A percentile compares a stretch with the other conserved stretches of the same genome.
phyloP scores from a whole-genome alignment of 2,888 invertebrate species.

The Dynastes tityus region DNA sequence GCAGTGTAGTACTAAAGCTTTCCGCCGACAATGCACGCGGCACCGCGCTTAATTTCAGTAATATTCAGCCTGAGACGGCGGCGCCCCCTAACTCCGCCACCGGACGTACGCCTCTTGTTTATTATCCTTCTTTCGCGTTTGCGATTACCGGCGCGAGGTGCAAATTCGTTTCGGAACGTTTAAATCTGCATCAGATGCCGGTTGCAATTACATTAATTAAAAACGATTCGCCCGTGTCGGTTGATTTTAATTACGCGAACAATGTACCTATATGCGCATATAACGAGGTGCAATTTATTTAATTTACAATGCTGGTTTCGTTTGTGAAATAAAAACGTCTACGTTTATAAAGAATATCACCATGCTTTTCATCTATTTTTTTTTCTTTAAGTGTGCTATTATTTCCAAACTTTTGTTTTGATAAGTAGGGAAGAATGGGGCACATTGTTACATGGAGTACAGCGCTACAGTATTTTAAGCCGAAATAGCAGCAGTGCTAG shows the following conservation, averaged over 20 bases:
- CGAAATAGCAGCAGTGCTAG: too few species aligned
- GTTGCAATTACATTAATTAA: constrained; percentile 25
- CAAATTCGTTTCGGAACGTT: constrained; percentile 10
- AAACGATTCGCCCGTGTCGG: not conserved
- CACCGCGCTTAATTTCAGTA: constrained; percentile 25
- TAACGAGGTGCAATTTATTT: too few species aligned
- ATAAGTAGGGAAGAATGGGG: too few species aligned
- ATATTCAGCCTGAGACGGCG: constrained; percentile 5
- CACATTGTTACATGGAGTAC: too few species aligned
- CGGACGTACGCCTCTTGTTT: constrained; percentile 5
- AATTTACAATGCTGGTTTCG: too few species aligned
- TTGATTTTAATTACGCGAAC: constrained; percentile 9
- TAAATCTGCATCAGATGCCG: constrained; percentile 1
- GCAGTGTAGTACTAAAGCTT: not conserved
- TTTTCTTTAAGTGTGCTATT: too few species aligned
- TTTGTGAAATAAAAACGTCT: too few species aligned
- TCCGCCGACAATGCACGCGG: not conserved
- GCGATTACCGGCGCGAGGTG: not conserved
- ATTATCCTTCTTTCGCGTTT: constrained; percentile 20
- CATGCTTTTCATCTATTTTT: too few species aligned
- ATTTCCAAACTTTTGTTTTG: too few species aligned
- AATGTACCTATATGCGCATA: too few species aligned
- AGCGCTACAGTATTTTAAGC: too few species aligned
- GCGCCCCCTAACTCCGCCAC: not conserved
- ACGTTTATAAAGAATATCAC: too few species aligned